A percentile compares a stretch with the other conserved stretches of the same genome.
phyloP scores from a whole-genome alignment of 2,888 invertebrate genomes.

The Ectropis crepuscularia region DNA sequence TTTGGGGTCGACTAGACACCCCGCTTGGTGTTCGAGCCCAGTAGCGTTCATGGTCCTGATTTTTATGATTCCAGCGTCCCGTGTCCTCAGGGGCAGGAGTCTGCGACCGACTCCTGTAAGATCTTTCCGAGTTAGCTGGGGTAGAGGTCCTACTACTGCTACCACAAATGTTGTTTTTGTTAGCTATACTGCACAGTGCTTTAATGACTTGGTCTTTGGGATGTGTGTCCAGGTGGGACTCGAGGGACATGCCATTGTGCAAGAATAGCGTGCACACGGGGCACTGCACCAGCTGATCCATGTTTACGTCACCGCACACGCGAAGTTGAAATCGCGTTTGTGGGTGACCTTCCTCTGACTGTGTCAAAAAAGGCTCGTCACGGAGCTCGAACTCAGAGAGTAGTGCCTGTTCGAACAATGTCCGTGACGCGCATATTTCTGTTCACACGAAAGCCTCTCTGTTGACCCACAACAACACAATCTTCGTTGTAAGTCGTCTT shows the following conservation, averaged over 20 bases:
- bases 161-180: conserved; percentile 67
- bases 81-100: conserved; percentile 71
- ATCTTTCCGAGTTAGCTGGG: conserved; percentile 71
- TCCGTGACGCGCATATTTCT: conserved; percentile 76
- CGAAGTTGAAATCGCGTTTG: conserved; percentile 10
- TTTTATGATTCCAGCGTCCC: conserved; percentile 64
- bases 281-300: conserved; percentile 86
- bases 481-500: conserved; percentile 70
- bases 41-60: conserved; percentile 69
- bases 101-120: conserved; percentile 72
- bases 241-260: conserved; percentile 92
- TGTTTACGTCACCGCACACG: conserved; percentile 52
- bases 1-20: conserved; percentile 55
- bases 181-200: conserved; percentile 86
- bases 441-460: conserved; percentile 69
- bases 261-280: conserved; percentile 94
- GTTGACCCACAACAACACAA: conserved; percentile 66
- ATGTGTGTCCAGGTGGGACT: conserved; percentile 93
- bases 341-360: conserved; percentile 37
- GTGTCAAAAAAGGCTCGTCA: conserved; percentile 55
- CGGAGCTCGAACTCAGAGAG: conserved; percentile 63
- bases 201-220: conserved; percentile 95
- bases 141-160: conserved; percentile 74
- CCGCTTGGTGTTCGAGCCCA: conserved; percentile 76
- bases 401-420: conserved; percentile 64